These are phyloP conservation scores for Acanthosepion lycidas DNA, from an alignment of 2,888 invertebrate genomes.

Conservation along the genomic window DNA sequence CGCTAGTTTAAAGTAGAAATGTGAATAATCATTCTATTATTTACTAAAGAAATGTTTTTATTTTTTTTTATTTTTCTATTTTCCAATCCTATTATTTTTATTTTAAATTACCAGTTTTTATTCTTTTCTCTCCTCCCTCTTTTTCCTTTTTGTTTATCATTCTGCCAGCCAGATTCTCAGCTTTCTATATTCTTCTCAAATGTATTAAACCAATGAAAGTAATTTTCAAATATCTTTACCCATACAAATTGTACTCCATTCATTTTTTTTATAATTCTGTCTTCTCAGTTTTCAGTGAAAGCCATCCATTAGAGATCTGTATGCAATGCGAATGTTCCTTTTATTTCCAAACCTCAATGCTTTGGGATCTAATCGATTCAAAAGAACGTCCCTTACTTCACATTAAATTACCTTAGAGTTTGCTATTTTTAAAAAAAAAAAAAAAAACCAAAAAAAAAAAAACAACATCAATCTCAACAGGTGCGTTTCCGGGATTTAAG, in stretches of 20 bases:
- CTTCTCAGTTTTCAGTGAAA: background rate
- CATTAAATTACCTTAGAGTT: background rate
- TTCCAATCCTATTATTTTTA: background rate
- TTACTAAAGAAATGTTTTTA: background rate
- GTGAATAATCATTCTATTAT: background rate
- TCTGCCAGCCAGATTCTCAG: background rate
- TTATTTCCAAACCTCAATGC: background rate
- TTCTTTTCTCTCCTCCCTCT: background rate
- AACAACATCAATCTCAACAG: background rate
- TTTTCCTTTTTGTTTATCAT: background rate
- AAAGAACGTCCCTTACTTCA: background rate
- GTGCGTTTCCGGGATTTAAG: background rate
- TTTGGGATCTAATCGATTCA: background rate
- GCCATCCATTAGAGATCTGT: background rate
- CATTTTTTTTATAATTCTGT: background rate
- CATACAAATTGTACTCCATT: background rate
- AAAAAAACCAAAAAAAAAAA: too few relatives aligned
- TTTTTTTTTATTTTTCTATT: background rate
- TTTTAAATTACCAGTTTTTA: background rate
- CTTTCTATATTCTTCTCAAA: too few relatives aligned
- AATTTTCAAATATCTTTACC: background rate
- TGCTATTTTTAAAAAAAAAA: background rate
- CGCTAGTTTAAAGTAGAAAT: background rate
- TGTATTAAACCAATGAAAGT: slow-evolving; percentile 8
- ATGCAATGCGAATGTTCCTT: background rate